These are phyloP conservation scores for Porites australiensis DNA, from an alignment of 64 coral and sea anemone species.

Conservation along the genomic window DNA sequence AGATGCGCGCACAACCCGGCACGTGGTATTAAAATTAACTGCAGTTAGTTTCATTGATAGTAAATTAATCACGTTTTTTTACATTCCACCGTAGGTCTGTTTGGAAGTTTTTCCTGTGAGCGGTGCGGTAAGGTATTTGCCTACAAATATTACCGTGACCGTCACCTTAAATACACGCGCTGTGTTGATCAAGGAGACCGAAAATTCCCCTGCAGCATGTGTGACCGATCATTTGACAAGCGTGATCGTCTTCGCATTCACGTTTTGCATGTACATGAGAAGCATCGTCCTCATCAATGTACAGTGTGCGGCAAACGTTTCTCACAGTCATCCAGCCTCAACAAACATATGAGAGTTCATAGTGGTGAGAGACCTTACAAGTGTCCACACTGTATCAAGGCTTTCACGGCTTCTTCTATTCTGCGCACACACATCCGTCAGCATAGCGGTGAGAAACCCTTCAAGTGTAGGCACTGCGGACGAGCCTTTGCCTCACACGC, in stretches of 20 bases:
- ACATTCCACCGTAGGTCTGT: constrained; percentile 41
- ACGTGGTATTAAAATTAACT: background rate
- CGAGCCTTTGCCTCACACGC: constrained; percentile 92
- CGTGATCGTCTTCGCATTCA: constrained; percentile 88
- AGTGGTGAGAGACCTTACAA: constrained; percentile 88
- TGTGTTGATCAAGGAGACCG: constrained; percentile 92
- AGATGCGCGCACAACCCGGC: no score
- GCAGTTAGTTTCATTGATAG: no score
- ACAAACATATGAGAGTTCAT: constrained; percentile 92
- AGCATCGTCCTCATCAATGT: constrained; percentile 88
- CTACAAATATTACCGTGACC: constrained; percentile 90
- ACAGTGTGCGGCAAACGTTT: constrained; percentile 85
- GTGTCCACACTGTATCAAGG: constrained; percentile 83
- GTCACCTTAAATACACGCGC: constrained; percentile 90
- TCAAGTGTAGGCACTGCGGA: constrained; percentile 89
- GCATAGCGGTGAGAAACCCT: constrained; percentile 91
- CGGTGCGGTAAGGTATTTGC: constrained; percentile 88
- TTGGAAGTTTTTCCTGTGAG: constrained; percentile 76
- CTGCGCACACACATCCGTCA: constrained; percentile 92
- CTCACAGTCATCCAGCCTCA: constrained; percentile 93
- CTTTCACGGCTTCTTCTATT: constrained; percentile 92
- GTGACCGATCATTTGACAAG: constrained; percentile 91
- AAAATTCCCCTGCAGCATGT: constrained; percentile 76
- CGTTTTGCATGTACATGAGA: constrained; percentile 87
- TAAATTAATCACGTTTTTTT: background rate